A percentile compares a stretch with the other conserved stretches of the same genome.
Evolutionary conservation across 2,888 invertebrate species (phyloP).

Genomic region (Callyntrura guangdongensis): DNA sequence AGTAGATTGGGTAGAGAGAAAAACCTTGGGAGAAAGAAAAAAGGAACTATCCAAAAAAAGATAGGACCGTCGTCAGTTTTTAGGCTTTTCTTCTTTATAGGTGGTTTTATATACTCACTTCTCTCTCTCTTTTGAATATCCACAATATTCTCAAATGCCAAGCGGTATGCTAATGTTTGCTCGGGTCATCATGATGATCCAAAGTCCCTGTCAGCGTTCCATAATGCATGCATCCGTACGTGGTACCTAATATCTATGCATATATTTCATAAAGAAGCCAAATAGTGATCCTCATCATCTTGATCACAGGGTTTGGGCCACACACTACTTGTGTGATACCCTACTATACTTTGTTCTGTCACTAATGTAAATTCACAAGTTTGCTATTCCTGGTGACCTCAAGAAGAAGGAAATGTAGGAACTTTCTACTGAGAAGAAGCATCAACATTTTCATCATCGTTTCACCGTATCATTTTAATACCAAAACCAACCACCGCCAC

Average conservation of each 20-base stretch:
- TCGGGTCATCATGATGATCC: slow-evolving; percentile 71
- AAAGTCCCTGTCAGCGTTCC: slow-evolving; percentile 70
- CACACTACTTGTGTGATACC: neutral
- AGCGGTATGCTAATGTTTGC: slow-evolving; percentile 7
- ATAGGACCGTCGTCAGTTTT: slow-evolving; percentile 59
- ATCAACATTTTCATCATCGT: slow-evolving; percentile 51
- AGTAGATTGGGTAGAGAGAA: slow-evolving; percentile 29
- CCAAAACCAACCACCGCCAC: slow-evolving; percentile 34
- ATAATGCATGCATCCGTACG: slow-evolving; percentile 54
- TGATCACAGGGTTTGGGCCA: neutral
- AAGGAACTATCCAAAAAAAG: slow-evolving; percentile 59
- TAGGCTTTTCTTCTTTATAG: neutral
- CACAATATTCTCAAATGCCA: slow-evolving; percentile 60
- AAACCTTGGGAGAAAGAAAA: slow-evolving; percentile 44
- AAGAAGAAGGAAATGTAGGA: slow-evolving; percentile 53
- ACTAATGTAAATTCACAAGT: slow-evolving; percentile 64
- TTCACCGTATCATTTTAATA: slow-evolving; percentile 58
- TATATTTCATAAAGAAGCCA: slow-evolving; percentile 27
- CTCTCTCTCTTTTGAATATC: neutral
- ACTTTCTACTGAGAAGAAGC: slow-evolving; percentile 60
- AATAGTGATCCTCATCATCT: slow-evolving; percentile 38
- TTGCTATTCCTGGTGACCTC: slow-evolving; percentile 67
- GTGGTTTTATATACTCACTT: neutral
- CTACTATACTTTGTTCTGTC: no score
- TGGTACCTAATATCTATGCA: slow-evolving; percentile 22